Percentiles rank a stretch among this genome's conserved stretches.
Evolutionary conservation across 1,140 invertebrate species (phyloP).

Genomic region (Ceratosolen solmsi): DNA sequence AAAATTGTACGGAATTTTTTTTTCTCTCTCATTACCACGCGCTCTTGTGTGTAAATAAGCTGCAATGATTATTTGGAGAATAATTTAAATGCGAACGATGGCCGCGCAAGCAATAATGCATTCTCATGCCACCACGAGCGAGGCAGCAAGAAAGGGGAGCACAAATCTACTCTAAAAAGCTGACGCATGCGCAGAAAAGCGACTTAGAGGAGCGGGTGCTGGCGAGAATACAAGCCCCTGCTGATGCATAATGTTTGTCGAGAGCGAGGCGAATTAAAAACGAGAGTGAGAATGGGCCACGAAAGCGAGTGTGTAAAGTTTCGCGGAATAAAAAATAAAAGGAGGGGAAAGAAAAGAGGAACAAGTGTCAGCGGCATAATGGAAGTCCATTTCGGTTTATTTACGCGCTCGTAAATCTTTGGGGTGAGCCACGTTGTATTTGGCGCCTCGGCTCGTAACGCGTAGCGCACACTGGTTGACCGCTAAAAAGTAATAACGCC

Average conservation of each 20-base stretch:
- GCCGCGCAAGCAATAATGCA: not conserved
- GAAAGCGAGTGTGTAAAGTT: not conserved
- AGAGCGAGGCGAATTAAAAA: slow-evolving; percentile 24
- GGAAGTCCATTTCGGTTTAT: slow-evolving; percentile 60
- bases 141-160: not conserved
- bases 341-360: slow-evolving; percentile 8
- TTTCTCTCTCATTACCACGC: too few species aligned
- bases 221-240: not conserved
- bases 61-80: not conserved
- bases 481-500: slow-evolving; percentile 53
- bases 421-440: slow-evolving; percentile 32
- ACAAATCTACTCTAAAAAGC: not conserved
- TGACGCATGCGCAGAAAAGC: not conserved
- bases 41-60: not conserved
- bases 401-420: slow-evolving; percentile 63
- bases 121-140: not conserved
- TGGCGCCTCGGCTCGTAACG: slow-evolving; percentile 13
- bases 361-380: slow-evolving; percentile 35
- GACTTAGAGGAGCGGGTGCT: not conserved
- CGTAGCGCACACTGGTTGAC: not conserved
- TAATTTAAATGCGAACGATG: not conserved
- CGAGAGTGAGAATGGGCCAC: slow-evolving; percentile 9
- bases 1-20: too few species aligned
- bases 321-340: not conserved
- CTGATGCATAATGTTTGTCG: not conserved